These are phyloP conservation scores for Onthophagus taurus DNA, from an alignment of 1,140 invertebrate genomes.

Conservation along the genomic window DNA sequence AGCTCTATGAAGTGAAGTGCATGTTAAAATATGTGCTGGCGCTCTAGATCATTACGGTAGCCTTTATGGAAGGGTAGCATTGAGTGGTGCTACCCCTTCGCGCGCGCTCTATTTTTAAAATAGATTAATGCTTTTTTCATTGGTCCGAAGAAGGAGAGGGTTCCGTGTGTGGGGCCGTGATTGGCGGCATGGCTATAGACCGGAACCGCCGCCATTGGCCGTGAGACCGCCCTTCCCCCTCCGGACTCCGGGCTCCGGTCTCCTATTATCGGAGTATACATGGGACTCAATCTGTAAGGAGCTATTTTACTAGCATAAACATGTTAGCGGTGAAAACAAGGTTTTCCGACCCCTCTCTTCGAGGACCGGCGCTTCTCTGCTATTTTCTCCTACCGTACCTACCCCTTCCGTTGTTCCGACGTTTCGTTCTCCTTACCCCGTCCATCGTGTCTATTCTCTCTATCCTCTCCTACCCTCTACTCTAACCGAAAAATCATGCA, in stretches of 20 bases:
- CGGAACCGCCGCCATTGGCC: slow-evolving; percentile 33
- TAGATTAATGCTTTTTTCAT: slow-evolving; percentile 41
- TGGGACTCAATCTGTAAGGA: slow-evolving; percentile 36
- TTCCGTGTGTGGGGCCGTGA: slow-evolving; percentile 19
- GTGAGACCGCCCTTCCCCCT: slow-evolving; percentile 28
- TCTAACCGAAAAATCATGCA: slow-evolving; percentile 6
- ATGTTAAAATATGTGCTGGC: slow-evolving; percentile 40
- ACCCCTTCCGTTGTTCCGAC: not conserved
- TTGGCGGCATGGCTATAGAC: slow-evolving; percentile 27
- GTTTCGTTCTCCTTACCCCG: not conserved
- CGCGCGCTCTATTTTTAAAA: slow-evolving; percentile 38
- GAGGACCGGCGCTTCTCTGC: not conserved
- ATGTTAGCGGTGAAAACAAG: slow-evolving; percentile 34
- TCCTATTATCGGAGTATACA: slow-evolving; percentile 32
- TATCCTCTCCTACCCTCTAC: not conserved
- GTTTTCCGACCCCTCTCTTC: slow-evolving; percentile 17
- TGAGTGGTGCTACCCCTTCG: slow-evolving; percentile 30
- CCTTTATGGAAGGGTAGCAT: slow-evolving; percentile 29
- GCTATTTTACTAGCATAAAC: slow-evolving; percentile 35
- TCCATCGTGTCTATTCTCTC: not conserved
- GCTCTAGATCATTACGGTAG: slow-evolving; percentile 37
- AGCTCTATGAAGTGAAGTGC: slow-evolving; percentile 37
- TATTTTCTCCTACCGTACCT: slow-evolving; percentile 4
- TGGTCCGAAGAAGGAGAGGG: slow-evolving; percentile 35
- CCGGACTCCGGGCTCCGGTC: slow-evolving; percentile 11